A percentile compares a stretch with the other conserved stretches of the same genome.
These are phyloP conservation scores for Apodemia zela DNA, from an alignment of 2,888 invertebrate genomes.

Conservation along the genomic window DNA sequence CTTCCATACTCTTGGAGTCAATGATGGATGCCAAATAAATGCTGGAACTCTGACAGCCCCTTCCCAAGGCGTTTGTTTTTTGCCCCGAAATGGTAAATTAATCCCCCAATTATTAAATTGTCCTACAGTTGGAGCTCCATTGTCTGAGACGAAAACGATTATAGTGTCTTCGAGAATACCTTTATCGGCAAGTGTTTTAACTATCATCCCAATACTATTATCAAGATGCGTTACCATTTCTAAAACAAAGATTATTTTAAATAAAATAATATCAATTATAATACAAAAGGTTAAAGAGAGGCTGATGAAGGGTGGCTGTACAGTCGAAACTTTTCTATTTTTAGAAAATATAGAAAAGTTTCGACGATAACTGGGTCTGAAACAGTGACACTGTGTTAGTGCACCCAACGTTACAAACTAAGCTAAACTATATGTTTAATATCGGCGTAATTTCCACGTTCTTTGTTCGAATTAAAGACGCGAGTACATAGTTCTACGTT, in stretches of 20 bases:
- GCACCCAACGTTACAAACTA: too few relatives aligned
- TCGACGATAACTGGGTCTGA: too few relatives aligned
- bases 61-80: constrained; percentile 91
- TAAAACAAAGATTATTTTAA: constrained; percentile 39
- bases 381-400: too few relatives aligned
- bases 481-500: too few relatives aligned
- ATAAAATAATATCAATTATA: too few relatives aligned
- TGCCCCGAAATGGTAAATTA: constrained; percentile 89
- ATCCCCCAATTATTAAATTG: constrained; percentile 87
- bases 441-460: too few relatives aligned
- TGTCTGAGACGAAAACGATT: constrained; percentile 93
- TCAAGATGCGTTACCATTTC: constrained; percentile 89
- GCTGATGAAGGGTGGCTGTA: too few relatives aligned
- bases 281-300: too few relatives aligned
- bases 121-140: constrained; percentile 90
- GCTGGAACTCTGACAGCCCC: constrained; percentile 90
- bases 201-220: constrained; percentile 88
- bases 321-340: too few relatives aligned
- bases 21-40: constrained; percentile 82
- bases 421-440: too few relatives aligned
- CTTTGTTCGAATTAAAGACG: too few relatives aligned
- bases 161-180: constrained; percentile 90
- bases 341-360: too few relatives aligned
- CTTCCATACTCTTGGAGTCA: constrained; percentile 82
- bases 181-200: constrained; percentile 83